Base-by-base conservation (phyloP, 2,888 invertebrate genomes). In the Athetis lepigone region DNA sequence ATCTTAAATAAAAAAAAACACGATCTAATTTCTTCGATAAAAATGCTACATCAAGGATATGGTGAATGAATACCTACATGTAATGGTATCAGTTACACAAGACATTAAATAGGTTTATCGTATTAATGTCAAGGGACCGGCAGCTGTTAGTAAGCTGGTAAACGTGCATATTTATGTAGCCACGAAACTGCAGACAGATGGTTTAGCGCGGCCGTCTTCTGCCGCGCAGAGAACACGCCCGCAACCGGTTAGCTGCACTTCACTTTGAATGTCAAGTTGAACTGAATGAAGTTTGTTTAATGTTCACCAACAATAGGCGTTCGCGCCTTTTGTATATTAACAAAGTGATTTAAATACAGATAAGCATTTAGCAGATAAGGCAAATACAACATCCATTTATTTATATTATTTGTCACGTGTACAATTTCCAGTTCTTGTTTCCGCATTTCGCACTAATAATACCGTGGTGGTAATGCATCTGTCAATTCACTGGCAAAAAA, bases 221-320 rank as follows among this genome's bases (percentile, higher is more conserved):
- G 37, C 29, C 62, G 37, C 18, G 39, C n/a, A 4, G 25, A 19
- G 9, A 13, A 9, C 33, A 27, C n/a, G 51, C 25, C 23, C 23
- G 9, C 62, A 40, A 79, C 74, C 64, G 74, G 74, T 70, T 79
- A 43, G 57, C 43, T 54, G 45, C 54, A 64, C 45, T 54, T 18
- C 13, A 51, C 39, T 72, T 52, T 45, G 70, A 77, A 80, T 70
- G 77, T 68, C 77, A 77, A 63, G 58, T 71, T 60, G 60, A 64
- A 46, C 59, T 60, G 50, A 67, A 76, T 66, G 55, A 60, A 62
- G 29, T 52, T 47, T 61, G 51, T 27, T 37, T 47, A 13, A 56
- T 25, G 29, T 25, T 40, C 37, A 61, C 50, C 43, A 51, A 60
- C 49, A 52, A 33, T 23, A 43, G 16, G 8, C 23, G 37, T 61